These are phyloP conservation scores for Mormyrus lacerda DNA, from an alignment of 2,113 vertebrate species.

Conservation along the genomic window DNA sequence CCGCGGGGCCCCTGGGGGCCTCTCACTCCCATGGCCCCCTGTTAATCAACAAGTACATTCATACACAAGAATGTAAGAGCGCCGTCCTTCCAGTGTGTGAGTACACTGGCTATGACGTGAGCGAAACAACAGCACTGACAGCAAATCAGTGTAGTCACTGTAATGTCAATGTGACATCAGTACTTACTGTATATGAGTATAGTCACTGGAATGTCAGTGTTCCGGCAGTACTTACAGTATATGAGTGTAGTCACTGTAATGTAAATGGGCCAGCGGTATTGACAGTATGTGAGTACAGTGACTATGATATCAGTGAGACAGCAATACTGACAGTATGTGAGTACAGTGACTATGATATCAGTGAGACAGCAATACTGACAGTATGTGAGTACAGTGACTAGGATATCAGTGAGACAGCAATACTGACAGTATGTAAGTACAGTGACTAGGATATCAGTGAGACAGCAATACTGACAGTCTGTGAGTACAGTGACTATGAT, in stretches of 20 bases:
- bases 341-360: background rate
- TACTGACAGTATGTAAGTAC: background rate
- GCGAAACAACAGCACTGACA: background rate
- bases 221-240: background rate
- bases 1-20: constrained; percentile 85
- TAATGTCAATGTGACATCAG: background rate
- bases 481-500: background rate
- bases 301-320: background rate
- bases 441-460: background rate
- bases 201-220: background rate
- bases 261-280: background rate
- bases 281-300: background rate
- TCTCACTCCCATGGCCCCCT: constrained; percentile 85
- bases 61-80: background rate
- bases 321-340: background rate
- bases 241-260: background rate
- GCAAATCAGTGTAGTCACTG: background rate
- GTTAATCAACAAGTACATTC: constrained; percentile 9
- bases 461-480: background rate
- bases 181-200: background rate
- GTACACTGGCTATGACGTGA: background rate
- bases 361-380: background rate
- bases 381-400: background rate
- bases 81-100: background rate
- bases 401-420: background rate